phyloP scores from a whole-genome alignment of 2,888 invertebrate genomes.

The Dicranocentrus wangi region DNA sequence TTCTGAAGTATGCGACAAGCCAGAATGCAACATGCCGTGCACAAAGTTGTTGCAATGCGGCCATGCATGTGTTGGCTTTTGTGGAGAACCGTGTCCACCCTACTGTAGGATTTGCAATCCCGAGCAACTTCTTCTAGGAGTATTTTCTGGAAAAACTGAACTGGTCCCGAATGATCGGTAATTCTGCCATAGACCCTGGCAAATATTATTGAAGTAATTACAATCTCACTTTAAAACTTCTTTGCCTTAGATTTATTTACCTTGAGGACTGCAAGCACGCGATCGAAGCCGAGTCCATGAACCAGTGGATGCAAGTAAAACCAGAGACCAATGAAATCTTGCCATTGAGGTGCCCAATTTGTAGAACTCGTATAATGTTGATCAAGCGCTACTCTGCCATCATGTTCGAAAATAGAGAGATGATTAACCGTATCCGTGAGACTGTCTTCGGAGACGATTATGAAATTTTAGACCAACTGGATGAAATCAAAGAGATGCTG shows the following conservation, averaged over 20 bases:
- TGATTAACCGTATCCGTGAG: conserved; percentile 22
- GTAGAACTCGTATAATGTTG: conserved; percentile 73
- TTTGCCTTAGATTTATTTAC: conserved; percentile 73
- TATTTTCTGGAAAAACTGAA: conserved; percentile 28
- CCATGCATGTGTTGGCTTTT: conserved; percentile 78
- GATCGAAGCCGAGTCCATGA: conserved; percentile 74
- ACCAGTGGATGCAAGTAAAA: conserved; percentile 19
- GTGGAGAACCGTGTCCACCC: conserved; percentile 83
- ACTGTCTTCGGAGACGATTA: no score
- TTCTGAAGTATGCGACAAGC: conserved; percentile 74
- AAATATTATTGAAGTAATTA: no score
- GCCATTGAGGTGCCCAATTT: conserved; percentile 74
- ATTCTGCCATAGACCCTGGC: no score
- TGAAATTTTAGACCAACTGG: no score
- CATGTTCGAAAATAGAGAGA: conserved; percentile 61
- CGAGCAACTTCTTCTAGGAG: conserved; percentile 72
- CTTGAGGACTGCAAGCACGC: conserved; percentile 73
- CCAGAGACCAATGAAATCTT: conserved; percentile 44
- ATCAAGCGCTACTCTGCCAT: conserved; percentile 74
- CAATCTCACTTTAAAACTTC: conserved; percentile 25
- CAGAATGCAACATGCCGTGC: conserved; percentile 74
- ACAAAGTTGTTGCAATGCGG: conserved; percentile 73
- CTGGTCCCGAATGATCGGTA: not conserved
- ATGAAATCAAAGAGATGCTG: no score
- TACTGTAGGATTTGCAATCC: conserved; percentile 78